Evolutionary conservation across 2,113 vertebrate genomes (phyloP), one percentile per base, ranked within the genome.

Genomic region (Gymnorhina tibicen): DNA sequence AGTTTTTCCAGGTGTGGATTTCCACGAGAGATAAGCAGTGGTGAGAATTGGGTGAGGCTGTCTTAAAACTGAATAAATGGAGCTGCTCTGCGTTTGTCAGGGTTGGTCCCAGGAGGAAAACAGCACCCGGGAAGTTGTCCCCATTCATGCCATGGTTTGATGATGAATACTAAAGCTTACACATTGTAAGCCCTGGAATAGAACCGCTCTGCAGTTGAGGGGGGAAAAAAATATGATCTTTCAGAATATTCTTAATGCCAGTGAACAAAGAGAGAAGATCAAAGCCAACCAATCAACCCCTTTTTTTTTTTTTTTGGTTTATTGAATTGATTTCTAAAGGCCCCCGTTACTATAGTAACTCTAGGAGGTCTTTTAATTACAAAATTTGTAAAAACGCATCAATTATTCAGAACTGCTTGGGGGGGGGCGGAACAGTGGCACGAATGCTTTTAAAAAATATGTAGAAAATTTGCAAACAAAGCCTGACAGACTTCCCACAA

Each of bases 331-430:
- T 95, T 94, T 95, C 83, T 83, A 70, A 91, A 96, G 90, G 68
- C 72, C 44, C 5, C 60, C 15, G 96, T 96, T 96, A 83, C 95
- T 97, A 96, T 96, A 94, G 95, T 93, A 96, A 94, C 93, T 93
- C 76, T 64, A 89, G 87, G 52, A 88, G 59, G 63, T 70, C 92
- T 88, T 93, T 92, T 92, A 96, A 96, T 96, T 91, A 93, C 72
- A 75, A 94, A 96, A 96, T 86, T 93, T 84, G 79, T 91, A 93
- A 91, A 91, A 93, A 59, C 5, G 1, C 73, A 89, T 96, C 64
- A 72, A 44, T 93, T 96, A 95, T 76, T 87, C 72, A 77, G 52
- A 68, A 60, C n/a, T 80, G 84, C 75, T 82, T 6, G 30, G 16
- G 2, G 5, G 3, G 9, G 23, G 33, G 23, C 22, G 11, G 20